Evolutionary conservation across 2,113 vertebrate genomes (phyloP).

Genomic region (Notarius quadriscutis): DNA sequence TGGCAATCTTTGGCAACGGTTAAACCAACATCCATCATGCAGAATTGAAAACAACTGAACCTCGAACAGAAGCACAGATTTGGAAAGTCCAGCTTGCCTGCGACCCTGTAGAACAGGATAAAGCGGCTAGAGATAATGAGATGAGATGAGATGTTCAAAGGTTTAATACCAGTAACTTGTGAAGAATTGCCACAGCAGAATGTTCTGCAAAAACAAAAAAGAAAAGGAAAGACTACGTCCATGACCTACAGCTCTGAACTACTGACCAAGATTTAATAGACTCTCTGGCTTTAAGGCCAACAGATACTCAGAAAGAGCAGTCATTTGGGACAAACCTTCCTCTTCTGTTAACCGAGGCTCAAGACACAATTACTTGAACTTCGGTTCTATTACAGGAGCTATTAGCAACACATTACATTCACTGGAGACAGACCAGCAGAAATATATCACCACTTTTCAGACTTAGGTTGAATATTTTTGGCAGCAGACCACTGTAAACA

Average conservation of each 20-base stretch:
- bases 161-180: not conserved
- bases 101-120: too few species aligned
- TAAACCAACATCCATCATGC: not conserved
- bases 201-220: not conserved
- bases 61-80: not conserved
- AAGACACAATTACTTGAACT: constrained; percentile 14
- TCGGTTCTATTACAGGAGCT: constrained; percentile 21
- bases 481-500: not conserved
- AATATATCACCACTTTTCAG: constrained; percentile 16
- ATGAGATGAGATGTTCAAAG: not conserved
- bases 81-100: not conserved
- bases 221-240: not conserved
- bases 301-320: not conserved
- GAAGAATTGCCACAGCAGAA: not conserved
- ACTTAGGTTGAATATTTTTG: not conserved
- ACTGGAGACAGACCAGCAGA: not conserved
- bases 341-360: constrained; percentile 13
- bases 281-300: not conserved
- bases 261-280: constrained; percentile 5
- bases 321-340: constrained; percentile 1
- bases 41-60: constrained; percentile 2
- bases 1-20: not conserved
- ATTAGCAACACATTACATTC: constrained; percentile 13
- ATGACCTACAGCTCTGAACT: not conserved
- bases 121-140: too few species aligned